Evolutionary conservation across 2,113 vertebrate genomes (phyloP).

Genomic region (Climacteris rufus): DNA sequence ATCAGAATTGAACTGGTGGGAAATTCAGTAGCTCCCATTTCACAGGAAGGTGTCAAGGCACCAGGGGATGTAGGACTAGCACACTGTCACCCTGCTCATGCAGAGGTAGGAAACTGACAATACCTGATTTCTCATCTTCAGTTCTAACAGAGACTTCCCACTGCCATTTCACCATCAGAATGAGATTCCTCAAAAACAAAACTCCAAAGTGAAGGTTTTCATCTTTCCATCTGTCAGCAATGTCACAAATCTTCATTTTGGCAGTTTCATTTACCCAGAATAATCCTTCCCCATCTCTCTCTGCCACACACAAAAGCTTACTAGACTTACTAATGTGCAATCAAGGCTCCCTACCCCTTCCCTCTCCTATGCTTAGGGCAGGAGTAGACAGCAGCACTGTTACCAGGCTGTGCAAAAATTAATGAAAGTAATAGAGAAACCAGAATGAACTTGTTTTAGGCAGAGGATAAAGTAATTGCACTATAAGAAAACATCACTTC

Average conservation of each 20-base stretch:
- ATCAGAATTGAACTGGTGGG: not conserved
- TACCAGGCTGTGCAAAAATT: not conserved
- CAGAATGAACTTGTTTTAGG: not conserved
- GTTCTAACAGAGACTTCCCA: not conserved
- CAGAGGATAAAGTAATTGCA: not conserved
- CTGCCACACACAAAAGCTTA: not conserved
- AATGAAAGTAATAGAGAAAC: not conserved
- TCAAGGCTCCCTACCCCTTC: not conserved
- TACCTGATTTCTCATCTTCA: not conserved
- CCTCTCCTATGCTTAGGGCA: not conserved
- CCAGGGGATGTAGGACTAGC: not conserved
- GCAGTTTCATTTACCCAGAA: not conserved
- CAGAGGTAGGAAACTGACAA: not conserved
- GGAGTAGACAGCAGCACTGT: not conserved
- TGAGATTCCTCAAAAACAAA: not conserved
- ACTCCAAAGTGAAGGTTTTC: not conserved
- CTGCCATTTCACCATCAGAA: not conserved
- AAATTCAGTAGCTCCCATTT: not conserved
- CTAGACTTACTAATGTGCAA: not conserved
- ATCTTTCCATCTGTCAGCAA: not conserved
- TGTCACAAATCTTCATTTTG: not conserved
- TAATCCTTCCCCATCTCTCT: not conserved
- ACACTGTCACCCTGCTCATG: not conserved
- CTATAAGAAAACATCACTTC: not conserved
- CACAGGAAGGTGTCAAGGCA: not conserved